Evolutionary conservation across 2,888 invertebrate species (phyloP).

Genomic region (Fissipunctia ypsillon): DNA sequence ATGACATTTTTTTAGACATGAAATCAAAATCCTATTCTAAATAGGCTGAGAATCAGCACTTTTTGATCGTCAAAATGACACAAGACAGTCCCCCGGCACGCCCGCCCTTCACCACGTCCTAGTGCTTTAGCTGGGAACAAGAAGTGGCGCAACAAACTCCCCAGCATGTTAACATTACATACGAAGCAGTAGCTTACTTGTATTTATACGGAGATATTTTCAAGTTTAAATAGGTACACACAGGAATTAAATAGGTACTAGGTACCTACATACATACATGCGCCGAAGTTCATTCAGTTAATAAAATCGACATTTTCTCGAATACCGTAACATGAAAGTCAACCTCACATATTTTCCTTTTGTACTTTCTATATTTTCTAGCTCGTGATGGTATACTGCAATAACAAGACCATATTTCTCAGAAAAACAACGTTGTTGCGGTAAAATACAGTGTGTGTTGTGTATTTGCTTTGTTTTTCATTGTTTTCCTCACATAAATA

Average conservation of each 20-base stretch:
- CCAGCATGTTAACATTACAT: neutral
- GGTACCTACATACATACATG: neutral
- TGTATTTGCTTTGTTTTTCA: constrained; percentile 36
- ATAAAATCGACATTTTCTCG: neutral
- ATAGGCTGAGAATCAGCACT: too few species aligned
- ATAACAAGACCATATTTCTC: constrained; percentile 46
- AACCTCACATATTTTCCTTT: constrained; percentile 24
- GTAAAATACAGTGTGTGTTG: constrained; percentile 11
- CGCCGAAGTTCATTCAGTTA: neutral
- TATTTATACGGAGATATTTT: neutral
- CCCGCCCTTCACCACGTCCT: too few species aligned
- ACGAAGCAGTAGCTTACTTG: neutral
- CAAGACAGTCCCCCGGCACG: too few species aligned
- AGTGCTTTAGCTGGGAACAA: too few species aligned
- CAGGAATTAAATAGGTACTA: neutral
- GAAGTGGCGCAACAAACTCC: too few species aligned
- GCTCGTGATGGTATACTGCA: constrained; percentile 20
- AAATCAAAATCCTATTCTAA: too few species aligned
- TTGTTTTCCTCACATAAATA: constrained; percentile 38
- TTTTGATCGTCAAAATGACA: too few species aligned
- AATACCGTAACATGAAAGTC: constrained; percentile 12
- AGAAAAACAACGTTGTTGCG: constrained; percentile 20
- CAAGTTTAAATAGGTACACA: too few species aligned
- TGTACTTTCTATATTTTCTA: constrained; percentile 30
- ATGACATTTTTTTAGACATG: too few species aligned